A percentile compares a stretch with the other conserved stretches of the same genome.
phyloP scores from a whole-genome alignment of 2,113 vertebrate species.

The Tretioscincus oriximinensis region DNA sequence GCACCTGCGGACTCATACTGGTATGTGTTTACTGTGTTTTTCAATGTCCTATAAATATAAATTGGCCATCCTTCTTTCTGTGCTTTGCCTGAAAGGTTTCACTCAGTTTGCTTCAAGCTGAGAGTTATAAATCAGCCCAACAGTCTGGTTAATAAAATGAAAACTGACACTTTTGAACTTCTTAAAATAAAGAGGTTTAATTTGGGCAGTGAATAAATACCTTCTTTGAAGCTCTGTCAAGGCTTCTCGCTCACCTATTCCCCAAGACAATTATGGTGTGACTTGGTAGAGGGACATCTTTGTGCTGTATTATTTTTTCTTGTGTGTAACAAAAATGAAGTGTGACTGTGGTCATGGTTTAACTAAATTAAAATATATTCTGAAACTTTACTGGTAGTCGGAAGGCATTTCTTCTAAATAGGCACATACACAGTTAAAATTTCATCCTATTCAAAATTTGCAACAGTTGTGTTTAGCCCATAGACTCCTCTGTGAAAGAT shows the following conservation, averaged over 20 bases:
- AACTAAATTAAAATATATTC: background rate
- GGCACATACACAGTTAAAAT: background rate
- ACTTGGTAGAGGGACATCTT: background rate
- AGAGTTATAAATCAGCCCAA: constrained; percentile 46
- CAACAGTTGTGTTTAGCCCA: constrained; percentile 8
- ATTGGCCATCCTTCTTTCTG: constrained; percentile 40
- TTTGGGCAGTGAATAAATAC: constrained; percentile 23
- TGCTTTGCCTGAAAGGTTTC: constrained; percentile 54
- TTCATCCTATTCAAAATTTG: background rate
- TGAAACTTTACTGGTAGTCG: background rate
- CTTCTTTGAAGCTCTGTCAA: constrained; percentile 15
- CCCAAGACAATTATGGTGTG: constrained; percentile 2
- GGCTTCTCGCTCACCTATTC: background rate
- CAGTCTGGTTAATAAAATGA: constrained; percentile 33
- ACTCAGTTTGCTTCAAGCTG: constrained; percentile 44
- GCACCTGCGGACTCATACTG: constrained; percentile 95
- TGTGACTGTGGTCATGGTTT: background rate
- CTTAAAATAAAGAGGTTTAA: constrained; percentile 25
- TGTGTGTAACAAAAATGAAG: background rate
- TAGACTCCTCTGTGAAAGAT: background rate
- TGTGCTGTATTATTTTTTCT: background rate
- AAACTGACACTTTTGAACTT: constrained; percentile 42
- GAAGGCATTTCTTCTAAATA: background rate
- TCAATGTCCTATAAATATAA: constrained; percentile 56
- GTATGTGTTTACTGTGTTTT: constrained; percentile 77